Base-by-base conservation (phyloP, 30 jellyfish, hydroid and myxozoan species). In the Morbakka virulenta region DNA sequence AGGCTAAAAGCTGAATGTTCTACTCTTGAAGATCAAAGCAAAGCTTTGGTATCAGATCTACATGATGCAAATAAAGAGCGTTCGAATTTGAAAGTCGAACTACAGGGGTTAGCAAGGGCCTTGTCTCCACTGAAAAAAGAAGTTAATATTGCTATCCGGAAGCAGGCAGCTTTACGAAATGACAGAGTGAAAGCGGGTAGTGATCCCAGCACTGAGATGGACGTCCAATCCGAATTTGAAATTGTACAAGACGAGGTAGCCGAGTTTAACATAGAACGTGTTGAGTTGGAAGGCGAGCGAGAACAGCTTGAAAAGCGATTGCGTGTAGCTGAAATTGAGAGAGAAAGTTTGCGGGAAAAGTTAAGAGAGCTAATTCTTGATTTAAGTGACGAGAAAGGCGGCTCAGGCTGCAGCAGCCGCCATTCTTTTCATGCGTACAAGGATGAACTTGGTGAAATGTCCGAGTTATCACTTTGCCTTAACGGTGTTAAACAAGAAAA, bases 31-130 rank as follows among this genome's bases (percentile, higher is more conserved):
- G 81, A 50, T 52, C 97, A 93, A 63, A 52, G 99, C 47, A 82
- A 72, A 79, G 77, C 76, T 17, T 35, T 85, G 2, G 89, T 83
- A 62, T 67, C 65, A 4, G 98, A 93, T 76, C 88, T 93, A 29
- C 62, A 80, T 20, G 49, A 57, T 28, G 96, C 97, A 4, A 94
- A 87, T 35, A 73, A 75, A 21, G 96, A 93, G 9, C 52, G 96
- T 32, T 41, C 77, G 35, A 3, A 74, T 35, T 48, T 93, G 91
- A 75, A 87, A 62, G 66, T 82, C 6, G 99, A 93, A 78, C 64
- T 93, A 69, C 85, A 89, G 1, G 96, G 93, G 1, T 86, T 93
- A 14, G 99, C 99, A 21, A 71, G 97, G 70, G 99, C 99, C 35
- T 62, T 93, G 75, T 87, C 97, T 6, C 99, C 99, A 0, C 77